These are phyloP conservation scores for Stramonita haemastoma DNA, from an alignment of 2,888 invertebrate genomes.

Conservation along the genomic window DNA sequence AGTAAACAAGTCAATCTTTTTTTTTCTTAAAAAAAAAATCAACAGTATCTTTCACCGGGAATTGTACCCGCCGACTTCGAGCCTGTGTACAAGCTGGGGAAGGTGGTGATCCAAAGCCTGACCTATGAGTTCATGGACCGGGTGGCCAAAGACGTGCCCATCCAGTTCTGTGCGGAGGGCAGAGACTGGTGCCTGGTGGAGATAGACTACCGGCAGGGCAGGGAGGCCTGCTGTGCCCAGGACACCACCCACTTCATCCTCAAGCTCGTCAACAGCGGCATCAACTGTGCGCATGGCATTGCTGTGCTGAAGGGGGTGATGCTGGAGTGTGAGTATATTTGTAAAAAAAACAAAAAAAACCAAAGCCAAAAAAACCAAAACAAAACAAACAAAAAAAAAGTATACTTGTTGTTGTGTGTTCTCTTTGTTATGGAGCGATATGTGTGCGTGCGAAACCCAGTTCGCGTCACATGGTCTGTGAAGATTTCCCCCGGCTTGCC, in stretches of 20 bases:
- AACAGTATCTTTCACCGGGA: too few species aligned
- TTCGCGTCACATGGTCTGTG: too few species aligned
- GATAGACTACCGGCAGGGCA: background rate
- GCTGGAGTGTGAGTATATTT: background rate
- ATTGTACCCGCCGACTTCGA: too few species aligned
- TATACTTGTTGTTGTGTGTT: too few species aligned
- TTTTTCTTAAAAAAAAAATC: too few species aligned
- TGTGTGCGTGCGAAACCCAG: too few species aligned
- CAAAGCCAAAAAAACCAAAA: too few species aligned
- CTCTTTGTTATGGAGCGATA: too few species aligned
- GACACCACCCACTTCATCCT: background rate
- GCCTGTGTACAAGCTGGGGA: background rate
- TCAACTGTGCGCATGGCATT: background rate
- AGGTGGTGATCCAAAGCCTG: background rate
- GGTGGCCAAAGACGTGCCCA: background rate
- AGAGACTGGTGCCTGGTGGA: background rate
- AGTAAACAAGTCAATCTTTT: too few species aligned
- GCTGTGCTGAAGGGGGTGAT: background rate
- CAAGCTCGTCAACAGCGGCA: background rate
- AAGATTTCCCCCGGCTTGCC: too few species aligned
- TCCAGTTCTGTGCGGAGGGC: background rate
- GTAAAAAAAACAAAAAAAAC: too few species aligned
- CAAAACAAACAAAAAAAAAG: too few species aligned
- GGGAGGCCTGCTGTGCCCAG: background rate
- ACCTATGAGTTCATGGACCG: background rate